Conservation (phyloP, 2,113 vertebrate species). For the Mastomys natalensis region DNA sequence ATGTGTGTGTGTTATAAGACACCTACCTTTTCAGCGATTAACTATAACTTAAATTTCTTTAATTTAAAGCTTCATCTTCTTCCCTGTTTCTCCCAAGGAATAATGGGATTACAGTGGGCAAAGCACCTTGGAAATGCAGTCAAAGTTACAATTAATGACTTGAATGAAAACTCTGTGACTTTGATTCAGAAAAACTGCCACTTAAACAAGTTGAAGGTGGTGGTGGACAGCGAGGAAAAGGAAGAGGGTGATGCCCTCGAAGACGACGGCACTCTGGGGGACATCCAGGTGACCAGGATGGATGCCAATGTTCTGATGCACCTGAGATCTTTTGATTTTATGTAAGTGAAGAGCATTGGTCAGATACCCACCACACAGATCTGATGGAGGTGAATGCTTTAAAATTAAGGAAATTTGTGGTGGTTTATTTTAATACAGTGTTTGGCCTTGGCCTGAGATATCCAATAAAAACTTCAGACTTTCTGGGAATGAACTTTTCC, state of each 20-base stretch:
- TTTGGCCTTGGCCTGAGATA: constrained; percentile 29
- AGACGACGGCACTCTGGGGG: constrained; percentile 85
- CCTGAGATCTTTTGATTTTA: constrained; percentile 96
- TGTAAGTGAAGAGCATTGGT: constrained; percentile 89
- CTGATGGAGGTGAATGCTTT: not conserved
- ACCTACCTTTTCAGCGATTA: not conserved
- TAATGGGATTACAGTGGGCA: constrained; percentile 99
- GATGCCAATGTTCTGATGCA: constrained; percentile 99
- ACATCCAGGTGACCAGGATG: constrained; percentile 95
- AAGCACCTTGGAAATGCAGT: constrained; percentile 94
- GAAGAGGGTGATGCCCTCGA: constrained; percentile 73
- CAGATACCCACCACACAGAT: not conserved
- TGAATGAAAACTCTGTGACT: constrained; percentile 94
- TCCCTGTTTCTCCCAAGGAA: constrained; percentile 88
- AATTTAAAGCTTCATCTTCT: constrained; percentile 59
- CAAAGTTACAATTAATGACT: constrained; percentile 96
- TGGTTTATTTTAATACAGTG: constrained; percentile 24
- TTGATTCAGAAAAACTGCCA: constrained; percentile 97
- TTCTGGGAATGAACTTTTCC: not conserved
- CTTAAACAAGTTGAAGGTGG: constrained; percentile 94
- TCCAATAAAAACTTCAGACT: constrained; percentile 51
- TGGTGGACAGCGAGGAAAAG: constrained; percentile 84
- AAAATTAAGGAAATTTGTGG: constrained; percentile 6
- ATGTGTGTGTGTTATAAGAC: constrained; percentile 27
- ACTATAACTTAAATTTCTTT: constrained; percentile 35